phyloP scores from a whole-genome alignment of 53 echinoderm and acorn worm species.

The Luidia sarsii region DNA sequence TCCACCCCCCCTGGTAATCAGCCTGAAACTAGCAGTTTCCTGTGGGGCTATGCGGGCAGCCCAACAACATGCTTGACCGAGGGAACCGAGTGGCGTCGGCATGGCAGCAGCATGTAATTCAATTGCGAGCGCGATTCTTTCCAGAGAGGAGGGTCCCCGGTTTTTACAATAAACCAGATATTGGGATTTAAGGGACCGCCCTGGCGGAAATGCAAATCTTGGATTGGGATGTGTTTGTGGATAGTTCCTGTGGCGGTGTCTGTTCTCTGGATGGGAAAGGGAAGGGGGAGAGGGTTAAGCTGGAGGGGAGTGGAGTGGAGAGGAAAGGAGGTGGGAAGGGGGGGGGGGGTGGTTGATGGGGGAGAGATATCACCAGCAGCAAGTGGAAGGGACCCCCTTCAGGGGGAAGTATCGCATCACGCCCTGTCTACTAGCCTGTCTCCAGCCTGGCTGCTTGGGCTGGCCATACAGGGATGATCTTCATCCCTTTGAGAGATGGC shows the following conservation, averaged over 20 bases:
- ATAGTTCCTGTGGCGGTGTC: too few species aligned
- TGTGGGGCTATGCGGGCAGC: neutral
- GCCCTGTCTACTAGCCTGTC: neutral
- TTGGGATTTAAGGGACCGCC: neutral
- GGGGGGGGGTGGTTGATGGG: too few species aligned
- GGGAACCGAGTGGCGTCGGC: too few species aligned
- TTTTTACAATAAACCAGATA: neutral
- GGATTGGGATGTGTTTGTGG: too few species aligned
- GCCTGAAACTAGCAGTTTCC: neutral
- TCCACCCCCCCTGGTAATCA: slow-evolving; percentile 1
- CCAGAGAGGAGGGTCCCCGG: neutral
- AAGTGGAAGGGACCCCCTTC: neutral
- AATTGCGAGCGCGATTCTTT: too few species aligned
- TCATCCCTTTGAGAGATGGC: neutral
- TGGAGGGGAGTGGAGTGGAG: too few species aligned
- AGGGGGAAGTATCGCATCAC: slow-evolving; percentile 39
- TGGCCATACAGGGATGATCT: neutral
- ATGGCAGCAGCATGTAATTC: too few species aligned
- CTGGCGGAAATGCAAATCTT: slow-evolving; percentile 38
- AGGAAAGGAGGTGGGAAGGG: too few species aligned
- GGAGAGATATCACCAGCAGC: too few species aligned
- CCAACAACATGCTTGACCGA: too few species aligned
- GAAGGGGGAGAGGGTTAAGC: too few species aligned
- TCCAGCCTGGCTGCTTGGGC: slow-evolving; percentile 26
- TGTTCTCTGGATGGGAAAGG: too few species aligned